These are phyloP conservation scores for Papilio helenus DNA, from an alignment of 1,140 invertebrate species.

Conservation along the genomic window DNA sequence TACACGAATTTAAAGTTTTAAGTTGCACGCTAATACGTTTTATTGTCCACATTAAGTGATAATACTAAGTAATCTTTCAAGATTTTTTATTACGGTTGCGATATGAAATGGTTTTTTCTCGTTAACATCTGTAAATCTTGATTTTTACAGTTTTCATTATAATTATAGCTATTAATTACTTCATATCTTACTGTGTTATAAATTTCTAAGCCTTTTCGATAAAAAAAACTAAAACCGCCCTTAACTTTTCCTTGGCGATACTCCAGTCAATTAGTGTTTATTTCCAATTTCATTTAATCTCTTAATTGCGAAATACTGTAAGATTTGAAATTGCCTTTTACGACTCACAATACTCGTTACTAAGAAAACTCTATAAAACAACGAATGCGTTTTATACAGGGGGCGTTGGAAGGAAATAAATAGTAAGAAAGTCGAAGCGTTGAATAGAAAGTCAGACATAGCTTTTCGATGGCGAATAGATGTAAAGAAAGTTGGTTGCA, in stretches of 20 bases:
- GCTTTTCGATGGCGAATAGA: conserved; percentile 13
- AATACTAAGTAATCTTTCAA: too few relatives aligned
- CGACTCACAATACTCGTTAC: background rate
- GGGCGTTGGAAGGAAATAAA: conserved; percentile 29
- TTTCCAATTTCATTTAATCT: background rate
- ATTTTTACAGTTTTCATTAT: background rate
- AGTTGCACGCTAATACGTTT: background rate
- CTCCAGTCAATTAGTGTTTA: conserved; percentile 17
- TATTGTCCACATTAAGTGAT: background rate
- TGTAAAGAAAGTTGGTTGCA: conserved; percentile 30
- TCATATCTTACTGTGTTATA: background rate
- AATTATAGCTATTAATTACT: background rate
- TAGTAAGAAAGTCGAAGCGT: conserved; percentile 29
- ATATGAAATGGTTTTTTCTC: too few relatives aligned
- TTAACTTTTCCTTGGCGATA: background rate
- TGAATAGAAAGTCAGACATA: conserved; percentile 23
- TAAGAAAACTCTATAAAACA: conserved; percentile 27
- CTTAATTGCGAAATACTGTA: background rate
- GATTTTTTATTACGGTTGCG: too few relatives aligned
- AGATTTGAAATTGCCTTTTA: conserved; percentile 23
- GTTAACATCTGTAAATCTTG: too few relatives aligned
- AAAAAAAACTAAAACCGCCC: background rate
- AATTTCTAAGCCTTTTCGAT: background rate
- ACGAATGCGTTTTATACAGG: conserved; percentile 9
- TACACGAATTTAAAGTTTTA: background rate